phyloP scores from a whole-genome alignment of 2,797 vertebrate genomes.

The Channallabes apus region DNA sequence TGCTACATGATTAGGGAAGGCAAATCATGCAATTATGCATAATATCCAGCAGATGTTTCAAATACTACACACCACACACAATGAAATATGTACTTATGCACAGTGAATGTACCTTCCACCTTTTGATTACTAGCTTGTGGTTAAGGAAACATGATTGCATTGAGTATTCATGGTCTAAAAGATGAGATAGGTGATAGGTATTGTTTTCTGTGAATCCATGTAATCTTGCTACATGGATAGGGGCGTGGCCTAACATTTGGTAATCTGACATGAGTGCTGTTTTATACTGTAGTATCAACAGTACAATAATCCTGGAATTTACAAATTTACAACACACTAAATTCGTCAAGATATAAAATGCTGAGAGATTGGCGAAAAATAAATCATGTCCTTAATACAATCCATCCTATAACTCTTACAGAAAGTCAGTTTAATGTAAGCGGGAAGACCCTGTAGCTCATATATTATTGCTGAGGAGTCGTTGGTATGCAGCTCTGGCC shows the following conservation, averaged over 20 bases:
- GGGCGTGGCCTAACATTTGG: neutral
- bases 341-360: neutral
- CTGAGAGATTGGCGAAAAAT: slow-evolving; percentile 23
- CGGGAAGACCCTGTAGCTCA: slow-evolving; percentile 20
- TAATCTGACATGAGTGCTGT: neutral
- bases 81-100: no score
- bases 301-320: slow-evolving; percentile 2
- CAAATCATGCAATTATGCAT: no score
- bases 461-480: slow-evolving; percentile 49
- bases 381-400: slow-evolving; percentile 9
- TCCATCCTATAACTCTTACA: slow-evolving; percentile 12
- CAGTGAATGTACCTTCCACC: no score
- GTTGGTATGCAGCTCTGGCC: slow-evolving; percentile 47
- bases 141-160: neutral
- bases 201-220: neutral
- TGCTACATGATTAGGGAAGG: no score
- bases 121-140: neutral
- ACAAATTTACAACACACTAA: neutral
- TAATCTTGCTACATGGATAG: neutral
- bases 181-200: neutral
- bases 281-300: neutral
- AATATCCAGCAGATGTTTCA: no score
- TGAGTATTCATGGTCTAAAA: neutral
- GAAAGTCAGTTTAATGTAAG: slow-evolving; percentile 2
- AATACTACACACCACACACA: no score